Conservation (phyloP, 2,797 vertebrate genomes). For the Liparis tanakae region DNA sequence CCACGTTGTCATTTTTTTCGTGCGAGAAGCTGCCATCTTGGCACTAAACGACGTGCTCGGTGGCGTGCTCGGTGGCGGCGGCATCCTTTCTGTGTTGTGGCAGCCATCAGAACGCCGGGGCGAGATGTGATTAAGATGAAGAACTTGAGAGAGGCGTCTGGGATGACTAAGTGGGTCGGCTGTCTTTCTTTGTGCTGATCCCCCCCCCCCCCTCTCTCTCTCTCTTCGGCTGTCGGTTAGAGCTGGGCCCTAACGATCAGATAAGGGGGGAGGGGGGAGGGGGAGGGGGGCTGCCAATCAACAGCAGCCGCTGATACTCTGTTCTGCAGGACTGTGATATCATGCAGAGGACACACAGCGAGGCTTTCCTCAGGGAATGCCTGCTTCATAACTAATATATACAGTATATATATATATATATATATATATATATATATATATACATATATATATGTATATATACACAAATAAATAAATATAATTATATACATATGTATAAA, state of each 20-base stretch:
- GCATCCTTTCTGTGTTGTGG: slow-evolving; percentile 42
- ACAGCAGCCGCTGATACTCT: slow-evolving; percentile 41
- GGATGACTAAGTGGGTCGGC: slow-evolving; percentile 62
- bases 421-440: background rate
- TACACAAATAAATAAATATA: too few relatives aligned
- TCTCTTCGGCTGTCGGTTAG: slow-evolving; percentile 35
- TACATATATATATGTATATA: too few relatives aligned
- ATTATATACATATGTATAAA: too few relatives aligned
- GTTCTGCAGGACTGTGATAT: slow-evolving; percentile 44
- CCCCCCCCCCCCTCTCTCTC: slow-evolving; percentile 31
- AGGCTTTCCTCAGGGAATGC: background rate
- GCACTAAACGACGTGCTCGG: slow-evolving; percentile 28
- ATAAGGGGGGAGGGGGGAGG: slow-evolving; percentile 62
- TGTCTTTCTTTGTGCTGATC: slow-evolving; percentile 23
- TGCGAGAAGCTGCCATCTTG: too few relatives aligned
- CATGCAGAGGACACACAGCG: background rate
- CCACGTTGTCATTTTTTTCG: too few relatives aligned
- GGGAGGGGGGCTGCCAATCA: slow-evolving; percentile 68
- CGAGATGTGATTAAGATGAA: slow-evolving; percentile 74
- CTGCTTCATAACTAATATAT: too few relatives aligned
- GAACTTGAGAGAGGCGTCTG: slow-evolving; percentile 60
- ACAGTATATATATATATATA: too few relatives aligned
- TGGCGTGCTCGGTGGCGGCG: too few relatives aligned
- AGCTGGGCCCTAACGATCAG: slow-evolving; percentile 58
- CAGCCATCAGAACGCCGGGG: slow-evolving; percentile 48